Conservation (phyloP, 2,797 vertebrate species). For the Somateria mollissima region DNA sequence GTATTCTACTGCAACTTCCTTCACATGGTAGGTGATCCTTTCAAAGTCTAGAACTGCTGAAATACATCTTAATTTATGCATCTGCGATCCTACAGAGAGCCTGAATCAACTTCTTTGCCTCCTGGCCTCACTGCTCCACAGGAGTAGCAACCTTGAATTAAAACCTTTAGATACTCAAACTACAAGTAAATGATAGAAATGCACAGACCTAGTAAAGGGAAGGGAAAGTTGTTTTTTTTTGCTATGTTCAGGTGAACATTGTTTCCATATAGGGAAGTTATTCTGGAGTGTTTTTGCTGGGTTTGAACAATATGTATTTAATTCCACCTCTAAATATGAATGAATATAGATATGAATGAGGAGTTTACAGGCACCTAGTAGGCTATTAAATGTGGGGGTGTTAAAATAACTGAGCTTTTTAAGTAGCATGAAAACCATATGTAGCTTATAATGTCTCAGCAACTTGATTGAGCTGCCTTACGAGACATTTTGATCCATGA, state of each 20-base stretch:
- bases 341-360: not conserved
- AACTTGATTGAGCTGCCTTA: not conserved
- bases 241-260: not conserved
- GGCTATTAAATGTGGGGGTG: not conserved
- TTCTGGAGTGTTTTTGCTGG: not conserved
- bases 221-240: not conserved
- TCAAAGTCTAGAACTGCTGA: not conserved
- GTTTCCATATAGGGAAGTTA: not conserved
- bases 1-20: not conserved
- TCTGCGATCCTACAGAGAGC: not conserved
- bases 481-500: not conserved
- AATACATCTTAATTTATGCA: not conserved
- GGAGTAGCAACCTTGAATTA: not conserved
- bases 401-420: constrained; percentile 13
- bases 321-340: not conserved
- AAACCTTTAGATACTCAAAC: not conserved
- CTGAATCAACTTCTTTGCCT: not conserved
- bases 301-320: not conserved
- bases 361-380: not conserved
- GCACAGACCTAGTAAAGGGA: not conserved
- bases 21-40: not conserved
- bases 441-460: not conserved
- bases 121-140: not conserved
- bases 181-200: not conserved
- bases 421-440: not conserved